Evolutionary conservation across 2,797 vertebrate genomes (phyloP).

Genomic region (Coendou prehensilis): DNA sequence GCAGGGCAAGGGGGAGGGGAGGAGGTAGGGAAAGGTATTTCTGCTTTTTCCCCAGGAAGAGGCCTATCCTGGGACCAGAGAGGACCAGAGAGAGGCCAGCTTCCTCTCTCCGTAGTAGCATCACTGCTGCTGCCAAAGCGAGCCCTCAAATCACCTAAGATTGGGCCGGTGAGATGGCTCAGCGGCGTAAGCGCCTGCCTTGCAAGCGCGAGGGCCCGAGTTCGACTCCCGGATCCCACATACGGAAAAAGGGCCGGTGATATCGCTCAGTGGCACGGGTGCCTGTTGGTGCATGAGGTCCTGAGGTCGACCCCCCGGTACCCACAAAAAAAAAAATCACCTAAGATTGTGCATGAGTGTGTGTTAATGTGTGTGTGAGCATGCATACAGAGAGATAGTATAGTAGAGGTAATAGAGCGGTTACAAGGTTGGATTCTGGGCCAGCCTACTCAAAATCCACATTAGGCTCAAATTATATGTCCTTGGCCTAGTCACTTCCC

Average conservation of each 20-base stretch:
- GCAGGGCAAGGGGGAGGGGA: not conserved
- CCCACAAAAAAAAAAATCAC: too few relatives aligned
- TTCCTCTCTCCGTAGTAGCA: not conserved
- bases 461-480: not conserved
- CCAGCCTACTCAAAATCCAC: not conserved
- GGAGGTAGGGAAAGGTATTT: not conserved
- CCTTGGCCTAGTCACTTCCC: not conserved
- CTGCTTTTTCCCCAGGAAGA: not conserved
- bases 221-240: too few relatives aligned
- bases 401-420: not conserved
- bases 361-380: not conserved
- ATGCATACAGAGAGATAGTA: not conserved
- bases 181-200: too few relatives aligned
- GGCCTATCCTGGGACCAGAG: not conserved
- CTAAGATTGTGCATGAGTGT: not conserved
- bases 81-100: not conserved
- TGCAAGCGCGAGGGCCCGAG: too few relatives aligned
- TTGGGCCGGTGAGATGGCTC: too few relatives aligned
- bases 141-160: not conserved
- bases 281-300: too few relatives aligned
- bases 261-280: too few relatives aligned
- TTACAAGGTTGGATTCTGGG: not conserved
- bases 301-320: too few relatives aligned
- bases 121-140: not conserved
- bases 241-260: too few relatives aligned